Percentiles rank a stretch among this genome's conserved stretches.
These are phyloP conservation scores for Dissostichus mawsoni DNA, from an alignment of 2,113 vertebrate species.

Conservation along the genomic window DNA sequence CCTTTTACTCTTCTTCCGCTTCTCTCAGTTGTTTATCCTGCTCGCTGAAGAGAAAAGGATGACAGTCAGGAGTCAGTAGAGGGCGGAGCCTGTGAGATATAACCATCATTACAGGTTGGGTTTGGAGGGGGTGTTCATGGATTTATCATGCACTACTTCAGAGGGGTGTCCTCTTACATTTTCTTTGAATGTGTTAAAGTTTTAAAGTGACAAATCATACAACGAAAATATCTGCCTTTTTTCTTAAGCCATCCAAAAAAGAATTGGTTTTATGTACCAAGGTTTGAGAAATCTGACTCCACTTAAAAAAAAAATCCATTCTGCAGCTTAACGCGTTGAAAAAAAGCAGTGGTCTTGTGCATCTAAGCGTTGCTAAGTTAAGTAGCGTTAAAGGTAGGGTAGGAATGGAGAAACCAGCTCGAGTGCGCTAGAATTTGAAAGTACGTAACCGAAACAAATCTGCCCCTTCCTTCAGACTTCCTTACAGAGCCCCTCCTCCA, in stretches of 20 bases:
- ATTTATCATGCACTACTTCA: conserved; percentile 32
- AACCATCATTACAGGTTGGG: conserved; percentile 46
- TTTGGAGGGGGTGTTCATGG: conserved; percentile 27
- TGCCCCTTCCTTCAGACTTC: too few species aligned
- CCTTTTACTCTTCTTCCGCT: too few species aligned
- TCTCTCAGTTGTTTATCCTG: too few species aligned
- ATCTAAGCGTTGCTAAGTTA: too few species aligned
- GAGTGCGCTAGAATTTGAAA: too few species aligned
- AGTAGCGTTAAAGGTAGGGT: too few species aligned
- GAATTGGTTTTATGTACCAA: not conserved
- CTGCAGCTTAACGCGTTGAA: not conserved
- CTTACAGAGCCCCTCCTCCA: too few species aligned
- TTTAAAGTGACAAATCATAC: conserved; percentile 6
- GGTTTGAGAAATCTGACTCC: not conserved
- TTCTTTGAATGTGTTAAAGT: conserved; percentile 6
- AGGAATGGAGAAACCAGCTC: too few species aligned
- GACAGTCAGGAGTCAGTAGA: too few species aligned
- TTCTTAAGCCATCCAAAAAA: not conserved
- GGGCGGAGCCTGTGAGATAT: too few species aligned
- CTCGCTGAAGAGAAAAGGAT: too few species aligned
- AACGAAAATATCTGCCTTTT: not conserved
- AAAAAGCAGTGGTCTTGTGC: conserved; percentile 23
- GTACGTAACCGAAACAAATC: too few species aligned
- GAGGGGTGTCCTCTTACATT: not conserved
- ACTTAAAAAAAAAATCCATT: not conserved